Evolutionary conservation across 2,797 vertebrate genomes (phyloP), one percentile per base, ranked within the genome.

Genomic region (Scomberomorus guttatus): DNA sequence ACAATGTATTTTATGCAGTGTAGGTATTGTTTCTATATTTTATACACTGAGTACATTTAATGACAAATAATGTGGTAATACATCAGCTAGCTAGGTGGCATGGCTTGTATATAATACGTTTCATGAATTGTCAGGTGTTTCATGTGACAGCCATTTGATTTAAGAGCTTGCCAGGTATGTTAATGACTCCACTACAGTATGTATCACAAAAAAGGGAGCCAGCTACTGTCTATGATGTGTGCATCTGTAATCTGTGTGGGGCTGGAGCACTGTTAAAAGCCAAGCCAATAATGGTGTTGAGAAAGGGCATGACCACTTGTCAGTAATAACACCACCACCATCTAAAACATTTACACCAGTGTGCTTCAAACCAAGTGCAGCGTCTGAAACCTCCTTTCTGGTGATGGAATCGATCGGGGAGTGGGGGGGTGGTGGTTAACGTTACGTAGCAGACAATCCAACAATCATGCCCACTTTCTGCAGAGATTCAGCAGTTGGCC

Each of bases 141-240:
- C 14, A 57, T 32, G 63, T 57, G 3, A 29, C 58, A 59, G 59
- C 17, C 22, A 12, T 79, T 62, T 79, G 61, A 25, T 58, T 65
- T 65, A 56, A 46, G 13, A 32, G 3, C 24, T 52, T 75, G 56
- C 66, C 72, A 75, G 61, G 34, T 39, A 75, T 73, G 46, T 48
- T 46, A 82, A 73, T 68, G 51, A 68, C 57, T 18, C 5, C 6
- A 7, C 22, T 58, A 22, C 44, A 48, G 44, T 48, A 62, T 46
- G 81, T 39, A 20, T 60, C 22, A 34, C 8, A 75, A 64, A 63
- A 58, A 75, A 42, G 72, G 25, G 58, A 58, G 42, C 4, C 24
- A 20, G 42, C 55, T 29, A 11, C 69, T 46, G 37, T 22, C 29
- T 69, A 14, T 60, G 17, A 75, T 69, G 32, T 72, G 56, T 29